These are phyloP conservation scores for Amblyraja radiata DNA, from an alignment of 2,797 vertebrate genomes.

Conservation along the genomic window DNA sequence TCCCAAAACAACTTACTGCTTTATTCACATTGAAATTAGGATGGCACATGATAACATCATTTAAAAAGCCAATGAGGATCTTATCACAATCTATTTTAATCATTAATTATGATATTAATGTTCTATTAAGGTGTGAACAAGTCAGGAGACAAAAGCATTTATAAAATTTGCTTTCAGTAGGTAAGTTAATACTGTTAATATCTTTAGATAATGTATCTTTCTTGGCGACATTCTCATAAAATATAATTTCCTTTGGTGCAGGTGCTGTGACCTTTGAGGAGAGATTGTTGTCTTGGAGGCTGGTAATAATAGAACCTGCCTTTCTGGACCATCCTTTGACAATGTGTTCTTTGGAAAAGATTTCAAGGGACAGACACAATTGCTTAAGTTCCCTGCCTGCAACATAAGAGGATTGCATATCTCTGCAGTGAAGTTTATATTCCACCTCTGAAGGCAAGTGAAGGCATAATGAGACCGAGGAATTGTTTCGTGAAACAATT, in stretches of 20 bases:
- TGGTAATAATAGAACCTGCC: background rate
- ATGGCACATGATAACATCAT: background rate
- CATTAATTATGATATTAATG: background rate
- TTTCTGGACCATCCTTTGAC: conserved; percentile 10
- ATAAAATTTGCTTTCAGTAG: background rate
- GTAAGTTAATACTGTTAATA: conserved; percentile 1
- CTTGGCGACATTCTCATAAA: background rate
- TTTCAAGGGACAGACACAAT: conserved; percentile 20
- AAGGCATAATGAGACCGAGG: background rate
- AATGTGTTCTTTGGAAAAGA: background rate
- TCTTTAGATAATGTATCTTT: background rate
- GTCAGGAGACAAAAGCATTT: background rate
- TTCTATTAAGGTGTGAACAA: background rate
- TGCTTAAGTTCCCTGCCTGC: background rate
- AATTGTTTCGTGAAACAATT: conserved; percentile 19
- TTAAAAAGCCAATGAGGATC: background rate
- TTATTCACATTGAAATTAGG: background rate
- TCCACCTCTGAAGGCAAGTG: background rate
- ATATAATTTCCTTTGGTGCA: background rate
- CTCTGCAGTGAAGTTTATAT: background rate
- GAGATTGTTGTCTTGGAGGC: background rate
- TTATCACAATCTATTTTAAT: background rate
- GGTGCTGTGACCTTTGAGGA: conserved; percentile 13
- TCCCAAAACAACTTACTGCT: background rate
- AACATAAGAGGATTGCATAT: background rate